A percentile compares a stretch with the other conserved stretches of the same genome.
Evolutionary conservation across 2,797 vertebrate species (phyloP).

Genomic region (Syncerus caffer): DNA sequence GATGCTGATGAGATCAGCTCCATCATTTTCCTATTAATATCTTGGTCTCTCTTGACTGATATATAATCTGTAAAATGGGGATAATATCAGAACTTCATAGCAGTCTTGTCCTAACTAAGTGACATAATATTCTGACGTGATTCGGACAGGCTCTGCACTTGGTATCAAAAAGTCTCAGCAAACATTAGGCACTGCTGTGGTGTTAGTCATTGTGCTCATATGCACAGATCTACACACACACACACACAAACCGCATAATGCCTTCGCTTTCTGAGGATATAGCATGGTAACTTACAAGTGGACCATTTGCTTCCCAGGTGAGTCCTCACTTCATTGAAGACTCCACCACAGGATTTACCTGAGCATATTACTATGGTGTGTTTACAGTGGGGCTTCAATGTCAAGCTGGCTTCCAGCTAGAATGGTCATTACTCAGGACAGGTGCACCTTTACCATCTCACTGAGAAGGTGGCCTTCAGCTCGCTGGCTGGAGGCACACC

Average conservation of each 20-base stretch:
- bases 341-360: neutral
- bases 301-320: neutral
- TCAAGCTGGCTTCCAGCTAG: neutral
- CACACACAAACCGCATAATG: no score
- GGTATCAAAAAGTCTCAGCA: neutral
- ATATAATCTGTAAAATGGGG: neutral
- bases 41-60: neutral
- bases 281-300: neutral
- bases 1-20: neutral
- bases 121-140: neutral
- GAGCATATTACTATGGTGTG: no score
- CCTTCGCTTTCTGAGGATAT: neutral
- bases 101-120: neutral
- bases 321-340: neutral
- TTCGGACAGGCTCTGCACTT: neutral
- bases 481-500: neutral
- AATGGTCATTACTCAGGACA: neutral
- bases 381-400: neutral
- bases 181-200: neutral
- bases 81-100: neutral
- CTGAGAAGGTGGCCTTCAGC: neutral
- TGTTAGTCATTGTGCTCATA: neutral
- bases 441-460: neutral
- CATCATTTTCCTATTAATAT: neutral
- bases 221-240: neutral